A percentile compares a stretch with the other conserved stretches of the same genome.
These are phyloP conservation scores for Palythoa heliodiscus DNA, from an alignment of 92 coral and sea anemone genomes.

Conservation along the genomic window DNA sequence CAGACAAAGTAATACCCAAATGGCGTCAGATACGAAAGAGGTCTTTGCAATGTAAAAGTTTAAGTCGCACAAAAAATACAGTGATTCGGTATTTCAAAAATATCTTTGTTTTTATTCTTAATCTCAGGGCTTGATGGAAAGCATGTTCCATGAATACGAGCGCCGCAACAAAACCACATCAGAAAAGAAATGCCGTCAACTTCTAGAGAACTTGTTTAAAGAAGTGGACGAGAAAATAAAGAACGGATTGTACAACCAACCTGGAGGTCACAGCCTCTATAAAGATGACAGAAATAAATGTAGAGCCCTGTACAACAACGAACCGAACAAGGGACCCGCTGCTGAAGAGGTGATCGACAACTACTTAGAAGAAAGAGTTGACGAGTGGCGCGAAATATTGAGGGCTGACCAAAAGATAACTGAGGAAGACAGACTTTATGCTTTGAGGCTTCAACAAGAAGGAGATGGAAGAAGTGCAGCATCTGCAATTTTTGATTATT, in stretches of 20 bases:
- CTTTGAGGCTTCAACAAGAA: background rate
- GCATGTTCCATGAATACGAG: background rate
- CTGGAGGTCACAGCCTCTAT: constrained; percentile 18
- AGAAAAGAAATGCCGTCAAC: background rate
- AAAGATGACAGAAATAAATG: background rate
- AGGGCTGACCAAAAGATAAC: background rate
- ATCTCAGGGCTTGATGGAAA: constrained; percentile 24
- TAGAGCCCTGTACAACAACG: background rate
- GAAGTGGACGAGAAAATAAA: constrained; percentile 22
- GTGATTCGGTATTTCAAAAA: background rate
- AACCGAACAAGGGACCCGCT: constrained; percentile 35
- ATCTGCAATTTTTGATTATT: background rate
- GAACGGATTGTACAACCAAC: background rate
- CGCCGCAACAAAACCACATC: constrained; percentile 7
- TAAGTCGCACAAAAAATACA: background rate
- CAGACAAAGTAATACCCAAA: too few species aligned
- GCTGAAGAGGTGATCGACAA: constrained; percentile 20
- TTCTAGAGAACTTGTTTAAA: constrained; percentile 9
- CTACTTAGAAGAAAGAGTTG: background rate
- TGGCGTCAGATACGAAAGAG: too few species aligned
- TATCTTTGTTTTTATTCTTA: background rate
- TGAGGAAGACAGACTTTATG: background rate
- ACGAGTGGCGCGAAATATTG: background rate
- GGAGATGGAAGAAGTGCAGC: background rate
- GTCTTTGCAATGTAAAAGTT: background rate